Evolutionary conservation across 2,888 invertebrate genomes (phyloP).

Genomic region (Napeogenes inachia): DNA sequence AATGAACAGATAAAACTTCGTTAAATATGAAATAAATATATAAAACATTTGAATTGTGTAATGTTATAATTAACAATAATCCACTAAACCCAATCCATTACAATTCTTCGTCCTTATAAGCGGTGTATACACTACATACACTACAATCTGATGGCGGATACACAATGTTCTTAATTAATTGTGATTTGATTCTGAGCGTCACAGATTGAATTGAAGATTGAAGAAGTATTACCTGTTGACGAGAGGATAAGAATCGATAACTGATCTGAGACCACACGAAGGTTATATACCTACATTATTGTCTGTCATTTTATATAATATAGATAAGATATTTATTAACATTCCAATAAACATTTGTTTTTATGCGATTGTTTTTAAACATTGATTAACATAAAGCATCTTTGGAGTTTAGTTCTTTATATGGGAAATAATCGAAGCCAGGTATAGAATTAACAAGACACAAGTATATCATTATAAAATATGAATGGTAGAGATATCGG

Average conservation of each 20-base stretch:
- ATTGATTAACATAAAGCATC: neutral
- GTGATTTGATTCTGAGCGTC: conserved; percentile 55
- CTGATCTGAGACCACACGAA: conserved; percentile 8
- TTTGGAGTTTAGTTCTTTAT: conserved; percentile 7
- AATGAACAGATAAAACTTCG: neutral
- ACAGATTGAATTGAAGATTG: conserved; percentile 44
- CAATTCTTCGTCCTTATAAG: conserved; percentile 16
- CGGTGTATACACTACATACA: conserved; percentile 6
- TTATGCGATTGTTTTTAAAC: neutral
- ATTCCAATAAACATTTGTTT: too few relatives aligned
- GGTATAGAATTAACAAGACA: conserved; percentile 31
- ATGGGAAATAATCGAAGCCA: conserved; percentile 14
- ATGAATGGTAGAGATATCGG: conserved; percentile 49
- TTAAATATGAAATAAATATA: neutral
- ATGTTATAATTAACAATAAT: neutral
- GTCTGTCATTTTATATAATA: neutral
- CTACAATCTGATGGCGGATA: conserved; percentile 18
- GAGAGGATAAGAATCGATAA: conserved; percentile 28
- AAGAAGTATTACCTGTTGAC: conserved; percentile 55
- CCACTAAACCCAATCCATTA: neutral
- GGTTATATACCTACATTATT: neutral
- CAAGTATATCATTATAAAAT: conserved; percentile 40
- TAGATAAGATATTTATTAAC: too few relatives aligned
- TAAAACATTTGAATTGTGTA: neutral
- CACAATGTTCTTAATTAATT: conserved; percentile 53